Percentiles rank a stretch among this genome's conserved stretches.
These are phyloP conservation scores for Euglossa dilemma DNA, from an alignment of 1,140 invertebrate genomes.

Conservation along the genomic window DNA sequence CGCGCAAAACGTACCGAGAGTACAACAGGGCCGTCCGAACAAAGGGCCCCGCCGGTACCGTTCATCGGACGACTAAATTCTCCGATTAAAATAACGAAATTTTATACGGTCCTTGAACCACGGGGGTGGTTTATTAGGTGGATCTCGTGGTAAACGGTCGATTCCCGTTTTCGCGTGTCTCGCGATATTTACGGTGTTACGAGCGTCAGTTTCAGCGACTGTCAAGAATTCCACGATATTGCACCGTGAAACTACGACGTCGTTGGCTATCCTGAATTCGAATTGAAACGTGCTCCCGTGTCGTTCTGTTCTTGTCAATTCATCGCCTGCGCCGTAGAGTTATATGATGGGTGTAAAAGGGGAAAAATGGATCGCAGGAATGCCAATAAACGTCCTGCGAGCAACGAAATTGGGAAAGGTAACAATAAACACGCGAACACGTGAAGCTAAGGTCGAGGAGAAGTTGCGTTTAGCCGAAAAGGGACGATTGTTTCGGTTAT, in stretches of 20 bases:
- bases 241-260: conserved; percentile 44
- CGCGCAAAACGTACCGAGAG: neutral
- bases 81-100: conserved; percentile 71
- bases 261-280: conserved; percentile 53
- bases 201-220: conserved; percentile 54
- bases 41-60: conserved; percentile 2
- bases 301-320: conserved; percentile 47
- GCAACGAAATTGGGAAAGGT: conserved; percentile 31
- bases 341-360: conserved; percentile 43
- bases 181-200: conserved; percentile 65
- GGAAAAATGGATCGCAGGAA: conserved; percentile 29
- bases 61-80: conserved; percentile 68
- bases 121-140: conserved; percentile 61
- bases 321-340: conserved; percentile 33
- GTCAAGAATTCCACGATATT: conserved; percentile 53
- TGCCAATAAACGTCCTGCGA: conserved; percentile 13
- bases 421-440: conserved; percentile 11
- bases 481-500: too few species aligned
- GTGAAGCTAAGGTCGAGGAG: neutral
- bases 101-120: too few species aligned
- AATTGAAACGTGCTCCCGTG: conserved; percentile 55
- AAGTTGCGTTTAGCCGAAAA: too few species aligned
- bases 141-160: conserved; percentile 59
- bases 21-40: conserved; percentile 1
- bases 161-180: conserved; percentile 70